Evolutionary conservation across 2,113 vertebrate genomes (phyloP).

Genomic region (Chrysemys picta): DNA sequence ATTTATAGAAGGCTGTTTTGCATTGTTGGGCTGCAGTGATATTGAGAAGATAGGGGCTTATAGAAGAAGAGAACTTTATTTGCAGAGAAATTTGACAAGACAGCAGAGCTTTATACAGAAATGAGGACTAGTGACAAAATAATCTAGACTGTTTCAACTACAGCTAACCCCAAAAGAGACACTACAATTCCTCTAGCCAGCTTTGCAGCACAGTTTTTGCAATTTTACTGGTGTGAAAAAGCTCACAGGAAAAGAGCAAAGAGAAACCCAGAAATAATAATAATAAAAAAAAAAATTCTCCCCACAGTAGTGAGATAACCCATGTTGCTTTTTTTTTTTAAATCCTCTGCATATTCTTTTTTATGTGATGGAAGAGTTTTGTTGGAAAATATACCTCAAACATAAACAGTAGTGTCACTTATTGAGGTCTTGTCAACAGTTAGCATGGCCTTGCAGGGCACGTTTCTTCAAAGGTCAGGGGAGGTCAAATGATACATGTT

Average conservation of each 20-base stretch:
- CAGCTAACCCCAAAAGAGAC: neutral
- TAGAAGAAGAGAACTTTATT: neutral
- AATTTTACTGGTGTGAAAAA: neutral
- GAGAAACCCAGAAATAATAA: neutral
- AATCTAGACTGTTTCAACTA: neutral
- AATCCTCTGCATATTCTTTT: neutral
- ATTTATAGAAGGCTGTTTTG: constrained; percentile 50
- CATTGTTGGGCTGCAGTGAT: constrained; percentile 40
- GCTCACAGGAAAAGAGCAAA: neutral
- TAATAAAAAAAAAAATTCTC: neutral
- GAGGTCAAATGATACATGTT: neutral
- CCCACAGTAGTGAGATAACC: neutral
- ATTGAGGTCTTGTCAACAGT: neutral
- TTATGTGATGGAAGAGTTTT: neutral
- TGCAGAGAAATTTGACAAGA: neutral
- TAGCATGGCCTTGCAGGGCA: neutral
- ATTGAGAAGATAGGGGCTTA: neutral
- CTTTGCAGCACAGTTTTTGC: neutral
- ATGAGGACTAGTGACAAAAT: neutral
- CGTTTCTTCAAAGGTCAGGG: neutral
- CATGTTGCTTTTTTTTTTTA: neutral
- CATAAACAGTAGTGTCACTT: rapidly evolving
- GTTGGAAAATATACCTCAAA: constrained; percentile 25
- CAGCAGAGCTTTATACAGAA: neutral
- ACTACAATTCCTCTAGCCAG: neutral